A percentile compares a stretch with the other conserved stretches of the same genome.
phyloP scores from a whole-genome alignment of 1,140 invertebrate genomes.

The Panagrolaimus sp. region DNA sequence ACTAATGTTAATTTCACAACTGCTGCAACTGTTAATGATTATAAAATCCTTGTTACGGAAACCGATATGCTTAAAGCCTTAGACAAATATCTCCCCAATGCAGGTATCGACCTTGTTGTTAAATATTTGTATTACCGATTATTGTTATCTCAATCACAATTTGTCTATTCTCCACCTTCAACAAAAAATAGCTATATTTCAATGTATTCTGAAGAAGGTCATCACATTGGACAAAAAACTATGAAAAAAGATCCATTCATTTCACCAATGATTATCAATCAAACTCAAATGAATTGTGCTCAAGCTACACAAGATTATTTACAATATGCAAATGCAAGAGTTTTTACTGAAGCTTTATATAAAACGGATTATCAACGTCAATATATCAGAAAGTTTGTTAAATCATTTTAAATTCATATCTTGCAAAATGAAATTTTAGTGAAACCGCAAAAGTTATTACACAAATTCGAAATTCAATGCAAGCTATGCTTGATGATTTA shows the following conservation, averaged over 20 bases:
- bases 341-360: slow-evolving; percentile 27
- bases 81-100: not conserved
- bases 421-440: not conserved
- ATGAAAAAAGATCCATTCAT: slow-evolving; percentile 43
- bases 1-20: not conserved
- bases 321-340: slow-evolving; percentile 26
- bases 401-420: slow-evolving; percentile 6
- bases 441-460: slow-evolving; percentile 13
- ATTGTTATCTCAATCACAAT: not conserved
- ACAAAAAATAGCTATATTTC: slow-evolving; percentile 52
- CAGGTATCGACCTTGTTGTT: not conserved
- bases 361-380: slow-evolving; percentile 7
- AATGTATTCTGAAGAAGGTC: slow-evolving; percentile 43
- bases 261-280: slow-evolving; percentile 28
- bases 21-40: not conserved
- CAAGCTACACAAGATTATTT: slow-evolving; percentile 7
- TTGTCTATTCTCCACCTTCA: not conserved
- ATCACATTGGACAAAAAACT: slow-evolving; percentile 26
- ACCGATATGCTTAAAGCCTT: not conserved
- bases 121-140: slow-evolving; percentile 5
- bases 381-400: slow-evolving; percentile 23
- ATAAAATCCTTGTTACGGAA: not conserved
- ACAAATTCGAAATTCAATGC: not conserved
- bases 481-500: not conserved
- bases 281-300: slow-evolving; percentile 13